These are phyloP conservation scores for Babyrousa celebensis DNA, from an alignment of 2,797 vertebrate species.

Conservation along the genomic window DNA sequence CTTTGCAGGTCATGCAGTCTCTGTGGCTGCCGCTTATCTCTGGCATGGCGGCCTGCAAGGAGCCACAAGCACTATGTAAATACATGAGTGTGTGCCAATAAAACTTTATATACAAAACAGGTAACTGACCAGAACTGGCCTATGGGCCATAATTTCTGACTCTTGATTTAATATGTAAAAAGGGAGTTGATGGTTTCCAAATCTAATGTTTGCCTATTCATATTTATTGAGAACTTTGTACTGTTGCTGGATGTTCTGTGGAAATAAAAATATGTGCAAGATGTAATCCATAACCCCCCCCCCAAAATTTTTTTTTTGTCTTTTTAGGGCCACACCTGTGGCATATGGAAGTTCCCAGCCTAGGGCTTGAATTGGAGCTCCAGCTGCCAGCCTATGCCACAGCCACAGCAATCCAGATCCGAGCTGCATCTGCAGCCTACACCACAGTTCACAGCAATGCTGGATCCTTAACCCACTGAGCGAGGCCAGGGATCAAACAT, in stretches of 20 bases:
- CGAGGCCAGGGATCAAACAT: too few relatives aligned
- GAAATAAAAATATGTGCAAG: conserved; percentile 12
- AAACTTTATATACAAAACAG: conserved; percentile 11
- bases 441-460: too few relatives aligned
- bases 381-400: too few relatives aligned
- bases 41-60: not conserved
- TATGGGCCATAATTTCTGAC: not conserved
- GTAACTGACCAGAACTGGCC: not conserved
- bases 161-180: not conserved
- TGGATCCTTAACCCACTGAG: too few relatives aligned
- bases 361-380: too few relatives aligned
- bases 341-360: too few relatives aligned
- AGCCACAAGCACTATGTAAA: not conserved
- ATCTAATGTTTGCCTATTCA: conserved; percentile 26
- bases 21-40: not conserved
- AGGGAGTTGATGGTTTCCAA: not conserved
- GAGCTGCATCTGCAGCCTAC: too few relatives aligned
- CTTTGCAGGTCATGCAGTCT: not conserved
- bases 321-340: too few relatives aligned
- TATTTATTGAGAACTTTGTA: conserved; percentile 26
- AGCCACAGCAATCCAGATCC: too few relatives aligned
- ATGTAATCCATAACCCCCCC: not conserved
- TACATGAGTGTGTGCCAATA: not conserved
- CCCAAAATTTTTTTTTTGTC: too few relatives aligned
- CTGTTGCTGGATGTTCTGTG: not conserved